Conservation (phyloP, 2,113 vertebrate genomes). For the Cyprinodon brontotheroides region DNA sequence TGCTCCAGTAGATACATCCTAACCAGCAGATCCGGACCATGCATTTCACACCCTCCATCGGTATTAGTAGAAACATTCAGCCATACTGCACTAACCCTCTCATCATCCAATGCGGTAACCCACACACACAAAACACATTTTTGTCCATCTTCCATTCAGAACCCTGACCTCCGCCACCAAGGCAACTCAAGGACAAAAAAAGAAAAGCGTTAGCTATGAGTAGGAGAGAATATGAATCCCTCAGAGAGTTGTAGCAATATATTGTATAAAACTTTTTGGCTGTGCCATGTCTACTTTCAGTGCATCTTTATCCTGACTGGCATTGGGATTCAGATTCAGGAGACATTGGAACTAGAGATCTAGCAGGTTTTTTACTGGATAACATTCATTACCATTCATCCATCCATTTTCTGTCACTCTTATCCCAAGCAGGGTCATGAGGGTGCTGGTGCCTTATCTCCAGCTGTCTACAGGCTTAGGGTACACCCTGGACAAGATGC, state of each 20-base stretch:
- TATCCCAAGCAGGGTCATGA: too few species aligned
- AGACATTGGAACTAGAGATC: too few species aligned
- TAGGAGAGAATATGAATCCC: too few species aligned
- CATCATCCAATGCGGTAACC: slow-evolving; percentile 17
- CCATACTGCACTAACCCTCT: slow-evolving; percentile 40
- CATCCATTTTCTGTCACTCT: too few species aligned
- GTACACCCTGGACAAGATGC: too few species aligned
- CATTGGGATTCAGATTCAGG: too few species aligned
- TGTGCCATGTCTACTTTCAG: too few species aligned
- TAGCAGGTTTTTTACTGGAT: too few species aligned
- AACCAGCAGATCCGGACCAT: neutral
- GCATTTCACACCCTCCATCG: slow-evolving; percentile 29
- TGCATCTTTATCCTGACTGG: too few species aligned
- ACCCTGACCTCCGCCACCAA: neutral
- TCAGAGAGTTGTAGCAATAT: neutral
- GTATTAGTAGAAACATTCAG: neutral
- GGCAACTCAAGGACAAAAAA: neutral
- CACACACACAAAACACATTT: slow-evolving; percentile 16
- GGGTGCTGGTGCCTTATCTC: too few species aligned
- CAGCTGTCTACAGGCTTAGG: too few species aligned
- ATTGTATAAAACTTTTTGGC: neutral
- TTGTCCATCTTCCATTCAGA: neutral
- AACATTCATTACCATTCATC: too few species aligned
- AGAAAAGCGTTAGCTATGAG: neutral
- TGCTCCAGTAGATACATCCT: neutral